Conservation (phyloP, 2,113 vertebrate species). For the Silurus meridionalis region DNA sequence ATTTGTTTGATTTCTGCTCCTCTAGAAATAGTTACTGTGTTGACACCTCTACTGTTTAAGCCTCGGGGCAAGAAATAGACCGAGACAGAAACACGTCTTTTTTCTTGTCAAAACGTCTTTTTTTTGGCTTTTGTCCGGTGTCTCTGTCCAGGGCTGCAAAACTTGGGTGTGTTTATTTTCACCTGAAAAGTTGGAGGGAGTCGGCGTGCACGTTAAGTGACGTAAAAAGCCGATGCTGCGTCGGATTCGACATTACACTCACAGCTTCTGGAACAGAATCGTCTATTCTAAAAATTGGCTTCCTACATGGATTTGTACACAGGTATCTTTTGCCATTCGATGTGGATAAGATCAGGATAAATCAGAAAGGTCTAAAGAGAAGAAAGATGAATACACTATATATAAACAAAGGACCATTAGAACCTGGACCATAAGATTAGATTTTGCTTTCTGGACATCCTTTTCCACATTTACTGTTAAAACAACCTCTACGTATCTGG, state of each 20-base stretch:
- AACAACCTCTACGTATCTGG: too few species aligned
- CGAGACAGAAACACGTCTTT: not conserved
- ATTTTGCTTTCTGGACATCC: too few species aligned
- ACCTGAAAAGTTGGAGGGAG: not conserved
- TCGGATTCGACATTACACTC: not conserved
- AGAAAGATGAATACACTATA: too few species aligned
- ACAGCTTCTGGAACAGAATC: not conserved
- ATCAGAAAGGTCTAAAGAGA: too few species aligned
- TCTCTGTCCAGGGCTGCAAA: conserved; percentile 3
- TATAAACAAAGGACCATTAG: too few species aligned
- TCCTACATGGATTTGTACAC: too few species aligned
- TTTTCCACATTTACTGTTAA: too few species aligned
- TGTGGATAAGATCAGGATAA: too few species aligned
- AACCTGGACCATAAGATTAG: too few species aligned
- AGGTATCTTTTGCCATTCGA: too few species aligned
- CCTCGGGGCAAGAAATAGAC: conserved; percentile 14
- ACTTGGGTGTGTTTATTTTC: not conserved
- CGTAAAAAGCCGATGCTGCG: not conserved
- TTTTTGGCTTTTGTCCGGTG: not conserved
- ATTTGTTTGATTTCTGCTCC: not conserved
- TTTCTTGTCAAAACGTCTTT: conserved; percentile 1
- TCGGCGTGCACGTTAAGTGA: not conserved
- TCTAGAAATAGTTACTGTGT: not conserved
- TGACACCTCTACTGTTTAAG: conserved; percentile 17
- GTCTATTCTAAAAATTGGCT: not conserved